phyloP scores from a whole-genome alignment of 2,888 invertebrate species.

The Dasysyrphus tricinctus region DNA sequence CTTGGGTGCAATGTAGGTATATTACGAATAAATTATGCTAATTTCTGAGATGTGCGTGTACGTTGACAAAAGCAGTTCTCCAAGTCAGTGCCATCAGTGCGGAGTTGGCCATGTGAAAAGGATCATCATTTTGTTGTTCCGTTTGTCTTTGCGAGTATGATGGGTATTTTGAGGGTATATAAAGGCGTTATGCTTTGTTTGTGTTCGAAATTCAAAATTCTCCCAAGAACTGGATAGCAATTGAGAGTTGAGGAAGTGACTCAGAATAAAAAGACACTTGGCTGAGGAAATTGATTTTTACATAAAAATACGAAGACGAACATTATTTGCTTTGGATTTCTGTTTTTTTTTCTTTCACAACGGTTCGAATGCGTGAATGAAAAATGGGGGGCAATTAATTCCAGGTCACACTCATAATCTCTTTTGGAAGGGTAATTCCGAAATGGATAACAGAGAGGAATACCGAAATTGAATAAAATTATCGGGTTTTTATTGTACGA shows the following conservation, averaged over 20 bases:
- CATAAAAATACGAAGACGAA: slow-evolving; percentile 9
- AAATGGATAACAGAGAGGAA: neutral
- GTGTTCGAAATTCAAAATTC: slow-evolving; percentile 23
- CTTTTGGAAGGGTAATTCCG: slow-evolving; percentile 54
- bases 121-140: slow-evolving; percentile 60
- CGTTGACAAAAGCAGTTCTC: slow-evolving; percentile 67
- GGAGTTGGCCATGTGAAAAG: slow-evolving; percentile 65
- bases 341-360: neutral
- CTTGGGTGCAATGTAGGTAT: slow-evolving; percentile 39
- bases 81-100: neutral
- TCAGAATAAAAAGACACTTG: slow-evolving; percentile 57
- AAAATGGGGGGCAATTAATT: slow-evolving; percentile 72
- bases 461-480: slow-evolving; percentile 43
- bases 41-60: slow-evolving; percentile 70
- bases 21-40: slow-evolving; percentile 73
- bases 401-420: slow-evolving; percentile 73
- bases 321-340: slow-evolving; percentile 45
- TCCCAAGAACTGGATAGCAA: slow-evolving; percentile 37
- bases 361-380: slow-evolving; percentile 26
- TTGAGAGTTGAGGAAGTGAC: slow-evolving; percentile 55
- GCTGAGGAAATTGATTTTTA: slow-evolving; percentile 66
- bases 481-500: slow-evolving; percentile 45
- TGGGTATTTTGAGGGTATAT: neutral
- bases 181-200: slow-evolving; percentile 1
- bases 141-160: slow-evolving; percentile 59